Evolutionary conservation across 30 jellyfish, hydroid and myxozoan species (phyloP).

Genomic region (Hydra vulgaris): DNA sequence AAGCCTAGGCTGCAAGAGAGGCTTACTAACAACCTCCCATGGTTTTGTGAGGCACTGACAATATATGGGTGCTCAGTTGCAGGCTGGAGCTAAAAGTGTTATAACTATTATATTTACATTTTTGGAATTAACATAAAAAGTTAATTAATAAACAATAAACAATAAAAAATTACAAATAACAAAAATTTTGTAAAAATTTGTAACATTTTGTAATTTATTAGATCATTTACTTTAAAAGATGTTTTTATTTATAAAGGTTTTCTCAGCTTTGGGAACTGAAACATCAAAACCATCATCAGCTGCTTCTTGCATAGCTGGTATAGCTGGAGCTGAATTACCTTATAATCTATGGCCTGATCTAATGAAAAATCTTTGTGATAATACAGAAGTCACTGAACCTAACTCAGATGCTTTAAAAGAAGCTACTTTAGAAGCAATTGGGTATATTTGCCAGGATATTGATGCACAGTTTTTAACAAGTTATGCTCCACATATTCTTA

Average conservation of each 20-base stretch:
- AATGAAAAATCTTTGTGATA: conserved; percentile 38
- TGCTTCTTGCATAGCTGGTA: conserved; percentile 91
- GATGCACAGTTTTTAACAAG: conserved; percentile 58
- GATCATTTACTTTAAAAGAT: no score
- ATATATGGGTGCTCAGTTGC: no score
- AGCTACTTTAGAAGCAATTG: conserved; percentile 93
- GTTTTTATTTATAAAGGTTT: conserved; percentile 34
- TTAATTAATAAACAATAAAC: no score
- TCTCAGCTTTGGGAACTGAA: conserved; percentile 88
- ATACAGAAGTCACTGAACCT: conserved; percentile 39
- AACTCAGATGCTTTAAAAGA: conserved; percentile 57
- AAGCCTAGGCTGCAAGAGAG: no score
- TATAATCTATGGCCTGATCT: conserved; percentile 72
- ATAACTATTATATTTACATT: no score
- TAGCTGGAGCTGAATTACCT: conserved; percentile 92
- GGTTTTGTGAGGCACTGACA: no score
- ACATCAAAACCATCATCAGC: conserved; percentile 86
- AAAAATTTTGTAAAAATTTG: not conserved
- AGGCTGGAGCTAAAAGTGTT: no score
- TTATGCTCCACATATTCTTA: conserved; percentile 56
- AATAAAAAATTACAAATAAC: no score
- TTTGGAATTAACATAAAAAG: no score
- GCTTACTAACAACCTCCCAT: no score
- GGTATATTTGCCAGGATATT: conserved; percentile 91
- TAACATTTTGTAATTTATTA: not conserved